Percentiles rank a stretch among this genome's conserved stretches.
phyloP scores from a whole-genome alignment of 2,113 vertebrate genomes.

The Vanacampus margaritifer region DNA sequence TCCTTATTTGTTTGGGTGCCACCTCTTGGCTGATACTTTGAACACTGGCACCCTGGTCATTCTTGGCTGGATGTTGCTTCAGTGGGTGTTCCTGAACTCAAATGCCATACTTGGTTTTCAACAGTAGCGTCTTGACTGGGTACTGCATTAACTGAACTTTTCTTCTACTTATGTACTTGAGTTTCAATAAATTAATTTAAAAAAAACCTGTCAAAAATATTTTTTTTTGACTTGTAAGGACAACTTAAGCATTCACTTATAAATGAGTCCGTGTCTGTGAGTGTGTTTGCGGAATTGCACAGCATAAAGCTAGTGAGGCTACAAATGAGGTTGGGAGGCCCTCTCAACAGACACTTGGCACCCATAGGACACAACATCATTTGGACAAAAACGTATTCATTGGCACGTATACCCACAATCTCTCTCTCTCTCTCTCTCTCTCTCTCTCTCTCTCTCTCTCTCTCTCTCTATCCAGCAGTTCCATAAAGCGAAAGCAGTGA shows the following conservation, averaged over 20 bases:
- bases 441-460: background rate
- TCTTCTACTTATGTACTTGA: background rate
- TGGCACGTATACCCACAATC: conserved; percentile 27
- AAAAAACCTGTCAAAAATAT: background rate
- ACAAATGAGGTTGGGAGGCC: conserved; percentile 39
- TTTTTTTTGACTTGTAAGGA: background rate
- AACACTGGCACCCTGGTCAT: conserved; percentile 45
- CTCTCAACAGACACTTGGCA: conserved; percentile 52
- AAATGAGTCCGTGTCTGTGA: conserved; percentile 1
- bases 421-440: background rate
- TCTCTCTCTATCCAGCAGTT: background rate
- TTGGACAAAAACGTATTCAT: conserved; percentile 57
- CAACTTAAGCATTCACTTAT: background rate
- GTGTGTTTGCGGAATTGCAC: conserved; percentile 11
- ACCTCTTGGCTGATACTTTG: conserved; percentile 53
- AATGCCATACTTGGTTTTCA: background rate
- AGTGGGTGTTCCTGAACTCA: background rate
- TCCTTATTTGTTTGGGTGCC: conserved; percentile 64
- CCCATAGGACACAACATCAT: conserved; percentile 57
- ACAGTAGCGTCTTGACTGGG: background rate
- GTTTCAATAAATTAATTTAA: background rate
- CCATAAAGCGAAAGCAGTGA: too few species aligned
- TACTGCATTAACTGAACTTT: background rate
- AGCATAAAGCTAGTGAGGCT: conserved; percentile 26
- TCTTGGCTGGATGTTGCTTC: conserved; percentile 39